phyloP scores from a whole-genome alignment of 2,888 invertebrate genomes.

The Coenonympha arcania region DNA sequence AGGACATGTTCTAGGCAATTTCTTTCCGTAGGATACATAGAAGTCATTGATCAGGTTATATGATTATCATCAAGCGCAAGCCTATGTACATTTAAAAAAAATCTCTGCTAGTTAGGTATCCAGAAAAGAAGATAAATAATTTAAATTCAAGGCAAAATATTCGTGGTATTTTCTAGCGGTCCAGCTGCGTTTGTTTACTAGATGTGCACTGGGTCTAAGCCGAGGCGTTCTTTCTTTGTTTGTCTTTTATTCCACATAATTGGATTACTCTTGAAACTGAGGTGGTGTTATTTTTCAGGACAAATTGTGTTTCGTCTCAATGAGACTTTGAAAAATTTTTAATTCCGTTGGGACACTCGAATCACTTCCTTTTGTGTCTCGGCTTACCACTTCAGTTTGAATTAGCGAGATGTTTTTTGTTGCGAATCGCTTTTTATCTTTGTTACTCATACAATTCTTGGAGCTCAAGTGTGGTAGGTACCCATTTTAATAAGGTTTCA shows the following conservation, averaged over 20 bases:
- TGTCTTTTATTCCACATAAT: constrained; percentile 29
- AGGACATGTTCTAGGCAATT: too few relatives aligned
- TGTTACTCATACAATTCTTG: constrained; percentile 5
- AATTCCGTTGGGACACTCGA: constrained; percentile 27
- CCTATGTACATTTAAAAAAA: too few relatives aligned
- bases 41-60: too few relatives aligned
- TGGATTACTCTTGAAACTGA: constrained; percentile 33
- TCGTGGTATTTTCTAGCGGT: neutral
- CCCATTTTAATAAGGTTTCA: constrained; percentile 1
- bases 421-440: constrained; percentile 13
- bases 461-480: neutral
- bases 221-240: constrained; percentile 25
- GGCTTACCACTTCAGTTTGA: constrained; percentile 21
- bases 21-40: too few relatives aligned
- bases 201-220: constrained; percentile 1
- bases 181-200: neutral
- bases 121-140: too few relatives aligned
- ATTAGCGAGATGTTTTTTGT: constrained; percentile 24
- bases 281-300: constrained; percentile 32
- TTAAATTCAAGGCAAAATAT: neutral
- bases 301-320: constrained; percentile 32
- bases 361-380: constrained; percentile 24
- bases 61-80: too few relatives aligned
- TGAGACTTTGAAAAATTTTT: constrained; percentile 34
- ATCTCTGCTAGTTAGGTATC: too few relatives aligned